Base-by-base conservation (phyloP, 2,113 vertebrate species). In the Nesoenas mayeri region DNA sequence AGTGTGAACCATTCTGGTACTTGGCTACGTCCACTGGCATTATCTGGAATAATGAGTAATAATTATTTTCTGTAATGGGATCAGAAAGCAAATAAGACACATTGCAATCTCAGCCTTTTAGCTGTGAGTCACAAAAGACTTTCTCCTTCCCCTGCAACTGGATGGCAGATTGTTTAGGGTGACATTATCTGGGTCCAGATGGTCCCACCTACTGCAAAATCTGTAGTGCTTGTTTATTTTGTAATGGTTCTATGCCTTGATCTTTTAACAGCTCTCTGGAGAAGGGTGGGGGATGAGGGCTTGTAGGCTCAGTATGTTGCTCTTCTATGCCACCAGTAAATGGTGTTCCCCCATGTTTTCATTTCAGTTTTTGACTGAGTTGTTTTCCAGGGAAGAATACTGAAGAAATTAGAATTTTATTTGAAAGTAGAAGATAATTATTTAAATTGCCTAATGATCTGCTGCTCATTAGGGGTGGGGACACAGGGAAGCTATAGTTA, bases 111-210 rank as follows among this genome's bases (percentile, higher is more conserved):
- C 74, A 91, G 81, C 20, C 67, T 77, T 95, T 90, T 50, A 81
- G 36, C 20, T 95, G 78, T 92, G 61, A 94, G 88, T 83, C 75
- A 84, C 34, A 40, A 57, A 86, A 71, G 22, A 32, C 12, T 61
- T 40, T 79, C 75, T 81, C 79, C 87, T 93, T 94, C 53, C 80
- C 82, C 72, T 47, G 42, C 93, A 96, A 89, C 95, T 96, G 95
- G 95, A 82, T 91, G 54, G 86, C 95, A 98, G 96, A 97, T 94
- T 96, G 93, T 88, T 83, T 94, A 94, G 96, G 90, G 84, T 97
- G 94, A 85, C 67, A 85, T 95, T 88, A 70, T 71, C 75, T 85
- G 73, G 32, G 50, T 93, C 73, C 96, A 97, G 95, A 97, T 96
- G 97, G 97, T 95, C 57, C 92, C 91, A 96, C 95, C 96, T 95